phyloP scores from a whole-genome alignment of 1,140 invertebrate species.

The Papilio polytes region DNA sequence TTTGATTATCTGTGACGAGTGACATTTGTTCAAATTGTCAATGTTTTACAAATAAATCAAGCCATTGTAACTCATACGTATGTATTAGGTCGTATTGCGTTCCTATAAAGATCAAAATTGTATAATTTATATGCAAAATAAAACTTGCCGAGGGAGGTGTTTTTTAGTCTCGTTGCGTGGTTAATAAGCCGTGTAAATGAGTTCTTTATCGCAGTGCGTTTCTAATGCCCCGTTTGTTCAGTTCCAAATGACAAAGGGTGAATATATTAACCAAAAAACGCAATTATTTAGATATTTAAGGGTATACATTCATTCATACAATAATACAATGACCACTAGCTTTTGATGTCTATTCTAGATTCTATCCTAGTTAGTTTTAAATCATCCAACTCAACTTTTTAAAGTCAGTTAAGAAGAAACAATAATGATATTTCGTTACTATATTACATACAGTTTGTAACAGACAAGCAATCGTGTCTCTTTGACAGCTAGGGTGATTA shows the following conservation, averaged over 20 bases:
- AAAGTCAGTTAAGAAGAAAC: too few species aligned
- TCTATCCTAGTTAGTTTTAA: too few species aligned
- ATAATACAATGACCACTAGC: background rate
- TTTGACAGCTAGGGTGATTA: background rate
- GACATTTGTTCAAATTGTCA: slow-evolving; percentile 80
- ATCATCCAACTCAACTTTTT: too few species aligned
- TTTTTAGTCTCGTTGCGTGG: slow-evolving; percentile 75
- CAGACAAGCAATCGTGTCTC: background rate
- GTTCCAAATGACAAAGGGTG: slow-evolving; percentile 62
- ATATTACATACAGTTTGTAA: background rate
- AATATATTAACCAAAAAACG: slow-evolving; percentile 66
- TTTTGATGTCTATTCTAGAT: background rate
- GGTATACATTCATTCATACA: slow-evolving; percentile 11
- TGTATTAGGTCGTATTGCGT: slow-evolving; percentile 36
- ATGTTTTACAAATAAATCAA: slow-evolving; percentile 52
- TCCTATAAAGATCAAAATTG: slow-evolving; percentile 44
- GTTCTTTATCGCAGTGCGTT: slow-evolving; percentile 80
- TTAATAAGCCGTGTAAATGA: slow-evolving; percentile 81
- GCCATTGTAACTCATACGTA: slow-evolving; percentile 43
- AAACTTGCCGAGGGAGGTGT: slow-evolving; percentile 49
- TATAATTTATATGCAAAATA: slow-evolving; percentile 32
- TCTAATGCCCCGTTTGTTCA: slow-evolving; percentile 73
- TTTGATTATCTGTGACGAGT: slow-evolving; percentile 55
- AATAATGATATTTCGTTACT: too few species aligned
- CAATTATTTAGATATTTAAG: slow-evolving; percentile 32